Base-by-base conservation (phyloP, 1,140 invertebrate species). In the Euglossa dilemma region DNA sequence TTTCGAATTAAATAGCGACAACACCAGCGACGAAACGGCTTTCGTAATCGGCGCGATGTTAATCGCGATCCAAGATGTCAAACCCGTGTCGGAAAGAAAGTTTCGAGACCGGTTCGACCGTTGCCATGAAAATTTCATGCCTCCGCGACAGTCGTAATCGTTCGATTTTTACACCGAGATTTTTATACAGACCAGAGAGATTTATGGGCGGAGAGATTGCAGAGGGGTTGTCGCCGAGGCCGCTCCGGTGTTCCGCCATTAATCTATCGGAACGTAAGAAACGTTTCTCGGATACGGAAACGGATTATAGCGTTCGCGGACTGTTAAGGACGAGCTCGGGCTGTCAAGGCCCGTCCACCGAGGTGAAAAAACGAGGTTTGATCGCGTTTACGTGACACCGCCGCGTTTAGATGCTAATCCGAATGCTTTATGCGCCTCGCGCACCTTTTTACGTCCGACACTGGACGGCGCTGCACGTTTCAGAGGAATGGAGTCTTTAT, bases 361-460 rank as follows among this genome's bases (percentile, higher is more conserved):
- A 47, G 25, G 43, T 18, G 56, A 80, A 72, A 45, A 45, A 80
- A 52, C 23, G 18, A 7, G 1, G 6, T 72, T 57, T 61, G 56
- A 87, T 77, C 45, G 63, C 85, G 71, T 76, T 83, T 36, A 57
- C 84, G 71, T 80, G 85, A 80, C 23, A 23, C 47, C n/a, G 23
- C 23, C 25, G 20, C 54, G 45, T 71, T 76, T 82, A 59, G 64
- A 64, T 72, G 36, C 59, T 61, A 57, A 86, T 85, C 72, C 12
- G n/a, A 12, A 72, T 36, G 5, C 28, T 52, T 64, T 52, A 76
- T n/a, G 28, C 16, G 8, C 74, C 11, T 66, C 54, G 36, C 50
- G 59, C 25, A 12, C 23, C 23, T 36, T 52, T 66, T 76, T 52
- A 61, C 6, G 20, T 7, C 28, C 12, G 8, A 11, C 5, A 5